phyloP scores from a whole-genome alignment of 1,140 invertebrate genomes.

The Aphis craccivora region DNA sequence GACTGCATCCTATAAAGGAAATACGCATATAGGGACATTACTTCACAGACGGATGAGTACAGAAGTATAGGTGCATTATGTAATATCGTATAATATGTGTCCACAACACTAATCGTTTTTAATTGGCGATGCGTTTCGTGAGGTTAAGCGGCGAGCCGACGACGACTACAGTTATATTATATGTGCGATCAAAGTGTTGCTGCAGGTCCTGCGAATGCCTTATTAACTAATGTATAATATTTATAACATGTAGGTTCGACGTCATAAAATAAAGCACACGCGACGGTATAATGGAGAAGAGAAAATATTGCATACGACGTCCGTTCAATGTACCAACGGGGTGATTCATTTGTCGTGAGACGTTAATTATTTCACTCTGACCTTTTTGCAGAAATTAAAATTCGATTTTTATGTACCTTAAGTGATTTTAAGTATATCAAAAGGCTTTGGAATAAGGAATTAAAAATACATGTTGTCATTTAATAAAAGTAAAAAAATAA shows the following conservation, averaged over 20 bases:
- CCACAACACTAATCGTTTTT: slow-evolving; percentile 38
- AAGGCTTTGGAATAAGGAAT: no score
- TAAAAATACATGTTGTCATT: no score
- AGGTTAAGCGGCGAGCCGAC: no score
- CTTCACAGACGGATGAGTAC: neutral
- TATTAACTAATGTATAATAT: no score
- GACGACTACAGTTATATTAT: neutral
- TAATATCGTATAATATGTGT: neutral
- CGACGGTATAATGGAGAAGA: neutral
- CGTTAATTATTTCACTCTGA: no score
- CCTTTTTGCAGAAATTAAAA: no score
- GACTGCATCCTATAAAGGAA: neutral
- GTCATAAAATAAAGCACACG: neutral
- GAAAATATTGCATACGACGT: neutral
- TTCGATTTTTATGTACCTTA: no score
- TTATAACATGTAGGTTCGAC: neutral
- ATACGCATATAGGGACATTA: neutral
- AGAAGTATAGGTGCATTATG: neutral
- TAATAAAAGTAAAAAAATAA: no score
- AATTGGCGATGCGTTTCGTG: slow-evolving; percentile 15
- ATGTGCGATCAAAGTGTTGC: no score
- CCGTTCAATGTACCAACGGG: neutral
- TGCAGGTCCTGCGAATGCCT: no score
- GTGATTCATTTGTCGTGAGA: no score
- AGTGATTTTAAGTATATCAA: no score